phyloP scores from a whole-genome alignment of 2,888 invertebrate genomes.

The Acleris holmiana region DNA sequence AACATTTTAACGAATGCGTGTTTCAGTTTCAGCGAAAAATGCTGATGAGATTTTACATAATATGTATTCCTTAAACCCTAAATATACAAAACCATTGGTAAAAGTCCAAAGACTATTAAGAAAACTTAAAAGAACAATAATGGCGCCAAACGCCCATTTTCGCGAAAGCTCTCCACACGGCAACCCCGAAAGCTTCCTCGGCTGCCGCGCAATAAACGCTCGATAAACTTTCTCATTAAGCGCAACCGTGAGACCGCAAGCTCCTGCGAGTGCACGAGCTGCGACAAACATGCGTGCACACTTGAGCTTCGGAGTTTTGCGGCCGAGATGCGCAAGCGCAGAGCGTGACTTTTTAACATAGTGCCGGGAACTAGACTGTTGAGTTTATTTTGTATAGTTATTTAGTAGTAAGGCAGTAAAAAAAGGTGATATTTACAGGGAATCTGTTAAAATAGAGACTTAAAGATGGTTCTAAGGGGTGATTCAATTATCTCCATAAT shows the following conservation, averaged over 20 bases:
- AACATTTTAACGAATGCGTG: no score
- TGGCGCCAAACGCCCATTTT: background rate
- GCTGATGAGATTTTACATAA: no score
- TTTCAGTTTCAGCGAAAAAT: no score
- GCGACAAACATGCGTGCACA: slow-evolving; percentile 66
- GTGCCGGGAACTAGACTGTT: background rate
- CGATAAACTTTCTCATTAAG: slow-evolving; percentile 85
- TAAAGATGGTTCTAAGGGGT: no score
- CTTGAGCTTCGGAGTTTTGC: slow-evolving; percentile 40
- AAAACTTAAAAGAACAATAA: background rate
- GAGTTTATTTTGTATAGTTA: background rate
- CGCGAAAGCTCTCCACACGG: slow-evolving; percentile 17
- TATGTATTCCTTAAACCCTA: no score
- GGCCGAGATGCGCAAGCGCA: slow-evolving; percentile 40
- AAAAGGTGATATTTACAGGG: no score
- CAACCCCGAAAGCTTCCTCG: slow-evolving; percentile 64
- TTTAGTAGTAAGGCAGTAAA: no score
- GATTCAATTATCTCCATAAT: no score
- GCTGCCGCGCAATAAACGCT: slow-evolving; percentile 83
- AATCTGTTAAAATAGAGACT: no score
- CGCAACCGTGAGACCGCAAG: slow-evolving; percentile 83
- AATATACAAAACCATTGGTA: no score
- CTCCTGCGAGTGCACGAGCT: slow-evolving; percentile 75
- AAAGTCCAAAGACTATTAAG: background rate
- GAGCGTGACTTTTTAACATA: no score